Conservation (phyloP, 2,888 invertebrate species). For the Acrobasis repandana region DNA sequence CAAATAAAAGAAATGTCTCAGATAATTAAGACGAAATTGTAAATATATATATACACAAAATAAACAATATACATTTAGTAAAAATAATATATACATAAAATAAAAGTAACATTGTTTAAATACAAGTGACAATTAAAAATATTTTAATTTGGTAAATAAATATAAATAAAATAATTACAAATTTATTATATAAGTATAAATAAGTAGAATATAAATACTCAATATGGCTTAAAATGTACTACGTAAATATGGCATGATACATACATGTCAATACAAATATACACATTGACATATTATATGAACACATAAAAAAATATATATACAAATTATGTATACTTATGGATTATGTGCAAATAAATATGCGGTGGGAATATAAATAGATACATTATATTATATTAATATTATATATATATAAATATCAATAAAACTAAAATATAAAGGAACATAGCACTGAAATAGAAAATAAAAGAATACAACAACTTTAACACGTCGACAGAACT, state of each 20-base stretch:
- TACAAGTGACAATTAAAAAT: constrained; percentile 1
- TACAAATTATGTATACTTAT: constrained; percentile 15
- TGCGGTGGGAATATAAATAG: constrained; percentile 28
- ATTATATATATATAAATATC: neutral
- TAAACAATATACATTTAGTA: constrained; percentile 17
- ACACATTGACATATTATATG: constrained; percentile 21
- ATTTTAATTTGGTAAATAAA: constrained; percentile 9
- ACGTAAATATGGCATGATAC: neutral
- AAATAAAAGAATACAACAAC: constrained; percentile 29
- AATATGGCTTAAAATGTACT: neutral
- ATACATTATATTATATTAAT: constrained; percentile 23
- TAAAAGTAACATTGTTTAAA: too few species aligned
- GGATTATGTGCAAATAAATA: constrained; percentile 13
- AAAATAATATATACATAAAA: constrained; percentile 19
- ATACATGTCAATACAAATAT: constrained; percentile 15
- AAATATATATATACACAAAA: constrained; percentile 16
- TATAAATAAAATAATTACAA: constrained; percentile 17
- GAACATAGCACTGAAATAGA: constrained; percentile 21
- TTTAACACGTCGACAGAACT: constrained; percentile 52
- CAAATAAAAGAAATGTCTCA: constrained; percentile 23
- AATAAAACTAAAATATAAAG: neutral
- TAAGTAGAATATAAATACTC: neutral
- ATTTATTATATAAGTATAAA: constrained; percentile 9
- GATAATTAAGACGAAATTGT: constrained; percentile 17
- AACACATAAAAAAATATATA: constrained; percentile 22